Conservation (phyloP, 2,113 vertebrate species). For the Setophaga coronata region DNA sequence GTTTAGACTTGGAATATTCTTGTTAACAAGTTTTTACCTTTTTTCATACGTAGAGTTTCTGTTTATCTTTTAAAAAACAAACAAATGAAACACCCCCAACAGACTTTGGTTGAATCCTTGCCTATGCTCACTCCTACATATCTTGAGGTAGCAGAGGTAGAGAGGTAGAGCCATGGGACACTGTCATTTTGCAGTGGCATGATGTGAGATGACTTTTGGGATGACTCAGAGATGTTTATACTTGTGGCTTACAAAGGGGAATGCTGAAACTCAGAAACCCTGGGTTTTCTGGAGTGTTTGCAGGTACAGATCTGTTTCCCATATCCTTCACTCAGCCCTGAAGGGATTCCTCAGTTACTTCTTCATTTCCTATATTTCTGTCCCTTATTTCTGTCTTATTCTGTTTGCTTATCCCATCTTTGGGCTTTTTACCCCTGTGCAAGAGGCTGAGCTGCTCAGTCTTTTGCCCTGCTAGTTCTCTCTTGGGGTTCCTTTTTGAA, state of each 20-base stretch:
- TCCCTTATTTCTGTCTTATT: neutral
- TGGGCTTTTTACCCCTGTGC: neutral
- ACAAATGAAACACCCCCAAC: neutral
- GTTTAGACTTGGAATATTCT: neutral
- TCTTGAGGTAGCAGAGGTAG: neutral
- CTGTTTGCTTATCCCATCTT: neutral
- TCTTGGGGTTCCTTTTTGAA: neutral
- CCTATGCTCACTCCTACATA: rapidly evolving
- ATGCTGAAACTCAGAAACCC: neutral
- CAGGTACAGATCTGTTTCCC: neutral
- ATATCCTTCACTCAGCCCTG: neutral
- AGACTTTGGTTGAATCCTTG: neutral
- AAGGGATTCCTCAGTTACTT: neutral
- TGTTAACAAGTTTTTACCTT: neutral
- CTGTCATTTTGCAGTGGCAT: neutral
- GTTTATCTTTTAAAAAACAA: neutral
- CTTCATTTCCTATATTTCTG: neutral
- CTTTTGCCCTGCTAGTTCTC: neutral
- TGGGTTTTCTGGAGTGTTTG: neutral
- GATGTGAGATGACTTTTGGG: neutral
- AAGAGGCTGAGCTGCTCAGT: neutral
- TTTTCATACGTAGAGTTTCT: neutral
- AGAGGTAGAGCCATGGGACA: neutral
- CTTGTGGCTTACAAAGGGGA: neutral
- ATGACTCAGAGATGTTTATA: neutral